Conservation (phyloP, 1,140 invertebrate genomes). For the Zaprionus davidi region DNA sequence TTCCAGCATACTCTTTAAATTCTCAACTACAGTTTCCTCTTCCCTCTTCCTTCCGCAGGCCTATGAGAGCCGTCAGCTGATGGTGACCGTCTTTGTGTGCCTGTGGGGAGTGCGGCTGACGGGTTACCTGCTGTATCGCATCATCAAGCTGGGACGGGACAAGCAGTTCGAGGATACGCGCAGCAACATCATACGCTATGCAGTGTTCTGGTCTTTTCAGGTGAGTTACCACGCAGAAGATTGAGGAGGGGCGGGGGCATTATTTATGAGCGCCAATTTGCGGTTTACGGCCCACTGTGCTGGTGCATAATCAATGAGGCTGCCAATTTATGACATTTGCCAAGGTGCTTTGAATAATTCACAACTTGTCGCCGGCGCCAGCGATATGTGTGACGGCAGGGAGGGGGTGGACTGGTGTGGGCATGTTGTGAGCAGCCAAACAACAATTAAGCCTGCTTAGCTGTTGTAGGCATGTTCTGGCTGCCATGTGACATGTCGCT, state of each 20-base stretch:
- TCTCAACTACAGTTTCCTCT: neutral
- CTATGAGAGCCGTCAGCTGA: slow-evolving; percentile 93
- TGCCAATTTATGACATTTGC: slow-evolving; percentile 59
- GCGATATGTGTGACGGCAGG: neutral
- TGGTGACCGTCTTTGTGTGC: slow-evolving; percentile 94
- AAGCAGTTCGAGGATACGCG: slow-evolving; percentile 95
- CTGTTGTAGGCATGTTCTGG: neutral
- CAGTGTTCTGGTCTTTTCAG: slow-evolving; percentile 96
- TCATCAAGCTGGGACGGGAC: slow-evolving; percentile 94
- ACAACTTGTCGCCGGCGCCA: slow-evolving; percentile 53
- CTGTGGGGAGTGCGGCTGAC: slow-evolving; percentile 94
- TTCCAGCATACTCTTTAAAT: neutral
- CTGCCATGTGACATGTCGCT: slow-evolving; percentile 4
- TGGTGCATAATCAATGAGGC: slow-evolving; percentile 65
- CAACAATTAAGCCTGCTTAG: slow-evolving; percentile 53
- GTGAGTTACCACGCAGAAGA: slow-evolving; percentile 83
- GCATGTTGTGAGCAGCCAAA: neutral
- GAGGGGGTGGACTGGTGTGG: neutral
- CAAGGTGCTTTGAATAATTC: slow-evolving; percentile 65
- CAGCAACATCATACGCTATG: slow-evolving; percentile 93
- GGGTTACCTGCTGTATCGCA: slow-evolving; percentile 93
- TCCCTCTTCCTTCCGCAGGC: slow-evolving; percentile 85
- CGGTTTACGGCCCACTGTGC: slow-evolving; percentile 29
- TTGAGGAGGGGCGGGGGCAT: neutral
- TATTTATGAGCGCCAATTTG: slow-evolving; percentile 10